phyloP scores from a whole-genome alignment of 2,797 vertebrate genomes.

The Myoxocephalus aenaeus region DNA sequence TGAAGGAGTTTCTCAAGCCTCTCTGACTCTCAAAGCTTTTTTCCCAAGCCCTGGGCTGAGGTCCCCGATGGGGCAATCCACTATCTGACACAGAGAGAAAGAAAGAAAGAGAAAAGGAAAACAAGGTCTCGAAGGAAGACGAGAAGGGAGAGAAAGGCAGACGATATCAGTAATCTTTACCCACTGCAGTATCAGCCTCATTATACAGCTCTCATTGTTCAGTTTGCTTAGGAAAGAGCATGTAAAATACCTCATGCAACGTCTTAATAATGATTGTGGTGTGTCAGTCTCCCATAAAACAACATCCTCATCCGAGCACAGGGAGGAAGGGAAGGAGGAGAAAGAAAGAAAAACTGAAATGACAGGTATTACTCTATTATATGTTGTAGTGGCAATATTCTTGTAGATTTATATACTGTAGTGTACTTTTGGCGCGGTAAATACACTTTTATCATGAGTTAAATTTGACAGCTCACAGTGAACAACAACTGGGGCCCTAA shows the following conservation, averaged over 20 bases:
- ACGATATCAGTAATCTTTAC: slow-evolving; percentile 69
- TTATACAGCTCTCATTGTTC: slow-evolving; percentile 52
- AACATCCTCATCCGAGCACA: slow-evolving; percentile 26
- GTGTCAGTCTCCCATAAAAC: slow-evolving; percentile 45
- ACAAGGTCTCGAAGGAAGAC: slow-evolving; percentile 54
- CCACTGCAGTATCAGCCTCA: slow-evolving; percentile 50
- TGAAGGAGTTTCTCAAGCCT: slow-evolving; percentile 71
- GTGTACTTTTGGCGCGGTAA: slow-evolving; percentile 18
- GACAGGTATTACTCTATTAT: slow-evolving; percentile 41
- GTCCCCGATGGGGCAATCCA: slow-evolving; percentile 61
- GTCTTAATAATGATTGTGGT: slow-evolving; percentile 21
- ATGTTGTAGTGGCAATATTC: neutral
- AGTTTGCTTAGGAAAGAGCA: slow-evolving; percentile 24
- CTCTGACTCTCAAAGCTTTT: slow-evolving; percentile 64
- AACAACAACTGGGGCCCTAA: slow-evolving; percentile 21
- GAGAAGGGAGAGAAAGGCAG: slow-evolving; percentile 40
- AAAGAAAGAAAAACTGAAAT: slow-evolving; percentile 23
- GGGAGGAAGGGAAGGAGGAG: slow-evolving; percentile 11
- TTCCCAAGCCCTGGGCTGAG: slow-evolving; percentile 64
- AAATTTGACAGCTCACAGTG: slow-evolving; percentile 30
- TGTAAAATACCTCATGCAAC: slow-evolving; percentile 27
- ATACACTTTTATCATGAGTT: slow-evolving; percentile 24
- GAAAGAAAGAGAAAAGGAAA: slow-evolving; percentile 50
- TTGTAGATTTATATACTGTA: slow-evolving; percentile 13
- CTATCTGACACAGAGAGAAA: slow-evolving; percentile 60